Evolutionary conservation across 2,797 vertebrate species (phyloP), one percentile per base, ranked within the genome.

Genomic region (Diplodus sargus): DNA sequence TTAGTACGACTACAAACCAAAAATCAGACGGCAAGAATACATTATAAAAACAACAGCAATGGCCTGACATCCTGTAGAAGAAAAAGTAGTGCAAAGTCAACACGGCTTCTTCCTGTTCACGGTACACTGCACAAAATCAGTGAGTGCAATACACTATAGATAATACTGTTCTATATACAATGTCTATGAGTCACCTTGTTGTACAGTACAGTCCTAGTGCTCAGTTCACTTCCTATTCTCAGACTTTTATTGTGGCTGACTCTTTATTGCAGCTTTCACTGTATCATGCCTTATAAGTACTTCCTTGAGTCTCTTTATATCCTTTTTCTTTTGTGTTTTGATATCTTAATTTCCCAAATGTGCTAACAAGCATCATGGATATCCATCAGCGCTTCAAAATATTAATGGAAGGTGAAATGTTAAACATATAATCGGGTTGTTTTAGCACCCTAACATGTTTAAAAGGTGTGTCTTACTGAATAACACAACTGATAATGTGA

Each of bases 1-100:
- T 99, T 51, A 99, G 94, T 53, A 99, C 97, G 75, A 98, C 97
- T 99, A 73, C 11, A 87, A 87, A 87, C 1, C 1, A 83, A 68
- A 70, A 67, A 1, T 18, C 22, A 68, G 8, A 64, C 25, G 45
- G 1, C 59, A 20, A 58, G 7, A 17, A n/a, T 15, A 14, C 10
- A 48, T 43, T 47, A 47, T 39, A 59, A 23, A 16, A 69, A 13
- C 15, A 57, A 56, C 14, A n/a, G 9, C 13, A 28, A 63, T 8
- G 18, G 3, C 48, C 4, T 51, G 30, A 53, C 5, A 53, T 47
- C 52, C 2, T 18, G 5, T 20, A 8, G 13, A 25, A 23, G 10
- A 20, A 22, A 17, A 51, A 6, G 5, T 6, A 22, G 18, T 30
- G 57, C 3, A 18, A 14, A 49, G 16, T 23, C 52, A 64, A 9